Base-by-base conservation (phyloP, 2,888 invertebrate genomes). In the Tenthredo scrophulariae region DNA sequence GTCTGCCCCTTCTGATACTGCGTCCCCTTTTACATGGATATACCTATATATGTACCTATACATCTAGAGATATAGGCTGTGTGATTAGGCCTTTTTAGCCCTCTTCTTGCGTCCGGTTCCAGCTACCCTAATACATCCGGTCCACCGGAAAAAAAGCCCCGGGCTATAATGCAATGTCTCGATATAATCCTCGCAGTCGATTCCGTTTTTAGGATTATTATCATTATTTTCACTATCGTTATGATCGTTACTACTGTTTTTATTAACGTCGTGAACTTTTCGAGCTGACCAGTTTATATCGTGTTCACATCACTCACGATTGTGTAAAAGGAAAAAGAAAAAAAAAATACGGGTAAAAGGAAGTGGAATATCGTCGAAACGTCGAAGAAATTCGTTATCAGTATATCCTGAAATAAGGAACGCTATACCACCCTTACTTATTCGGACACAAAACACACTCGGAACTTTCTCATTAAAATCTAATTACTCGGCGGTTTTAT, bases 71-170 rank as follows among this genome's bases (percentile, higher is more conserved):
- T 50, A 50, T 58, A 79, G 9, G 15, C 46, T 10, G 3, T 26
- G 75, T 75, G 75, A 75, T 75, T 75, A 75, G 75, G 46, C 18
- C 75, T 46, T 75, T 33, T 79, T 46, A 54, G 46, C 33, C 33
- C 79, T 54, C 37, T 79, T 79, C 26, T 79, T n/a, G 7, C 79
- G 79, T 79, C 54, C 79, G 79, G 43, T 46, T 46, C 26, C 15
- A 75, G 75, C 75, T 46, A 26, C 46, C 75, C 75, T 46, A 46
- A 46, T 46, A 75, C 75, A 46, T 75, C 75, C 43, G 46, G 46
- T 40, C 22, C 5, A 46, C 26, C 5, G 15, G 18, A 75, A 75
- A 26, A 26, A 75, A 18, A 9, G 9, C 70, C 70, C 1, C 22
- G 37, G 70, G 33, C 62, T 62, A 10, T 67, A 67, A 13, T 22